These are phyloP conservation scores for Nibea albiflora DNA, from an alignment of 2,113 vertebrate genomes.

Conservation along the genomic window DNA sequence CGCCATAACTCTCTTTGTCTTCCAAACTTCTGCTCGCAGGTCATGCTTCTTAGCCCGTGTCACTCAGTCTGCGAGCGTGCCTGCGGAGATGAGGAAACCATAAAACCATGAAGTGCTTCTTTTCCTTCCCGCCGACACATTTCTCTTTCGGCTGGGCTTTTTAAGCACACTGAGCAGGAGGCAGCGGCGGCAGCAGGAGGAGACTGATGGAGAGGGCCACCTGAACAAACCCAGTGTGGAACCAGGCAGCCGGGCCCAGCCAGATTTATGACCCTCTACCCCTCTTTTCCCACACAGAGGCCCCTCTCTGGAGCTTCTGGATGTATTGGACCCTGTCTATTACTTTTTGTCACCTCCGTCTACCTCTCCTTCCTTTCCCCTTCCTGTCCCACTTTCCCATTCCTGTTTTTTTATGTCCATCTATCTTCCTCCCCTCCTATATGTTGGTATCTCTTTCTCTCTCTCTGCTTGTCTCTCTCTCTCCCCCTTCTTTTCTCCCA, in stretches of 20 bases:
- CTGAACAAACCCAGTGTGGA: constrained; percentile 80
- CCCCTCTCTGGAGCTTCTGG: constrained; percentile 70
- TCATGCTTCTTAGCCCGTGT: constrained; percentile 57
- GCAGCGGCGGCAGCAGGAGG: constrained; percentile 37
- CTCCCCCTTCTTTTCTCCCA: constrained; percentile 54
- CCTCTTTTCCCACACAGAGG: constrained; percentile 71
- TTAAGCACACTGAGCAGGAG: constrained; percentile 59
- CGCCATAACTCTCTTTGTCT: constrained; percentile 56
- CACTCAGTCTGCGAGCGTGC: constrained; percentile 56
- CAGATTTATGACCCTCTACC: constrained; percentile 76
- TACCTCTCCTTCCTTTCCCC: constrained; percentile 44
- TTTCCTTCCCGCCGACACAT: constrained; percentile 62
- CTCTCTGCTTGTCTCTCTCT: background rate
- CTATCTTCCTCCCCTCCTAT: constrained; percentile 27
- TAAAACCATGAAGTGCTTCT: constrained; percentile 72
- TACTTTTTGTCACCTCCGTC: constrained; percentile 72
- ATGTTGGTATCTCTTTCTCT: constrained; percentile 46
- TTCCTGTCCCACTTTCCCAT: constrained; percentile 48
- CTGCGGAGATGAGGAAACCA: constrained; percentile 71
- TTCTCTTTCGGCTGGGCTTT: constrained; percentile 58
- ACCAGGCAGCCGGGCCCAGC: constrained; percentile 53
- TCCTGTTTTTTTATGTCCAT: constrained; percentile 37
- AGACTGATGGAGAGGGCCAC: constrained; percentile 79
- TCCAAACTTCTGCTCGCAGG: constrained; percentile 43
- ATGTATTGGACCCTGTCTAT: constrained; percentile 57